Conservation (phyloP, 2,113 vertebrate species). For the Pholis gunnellus region DNA sequence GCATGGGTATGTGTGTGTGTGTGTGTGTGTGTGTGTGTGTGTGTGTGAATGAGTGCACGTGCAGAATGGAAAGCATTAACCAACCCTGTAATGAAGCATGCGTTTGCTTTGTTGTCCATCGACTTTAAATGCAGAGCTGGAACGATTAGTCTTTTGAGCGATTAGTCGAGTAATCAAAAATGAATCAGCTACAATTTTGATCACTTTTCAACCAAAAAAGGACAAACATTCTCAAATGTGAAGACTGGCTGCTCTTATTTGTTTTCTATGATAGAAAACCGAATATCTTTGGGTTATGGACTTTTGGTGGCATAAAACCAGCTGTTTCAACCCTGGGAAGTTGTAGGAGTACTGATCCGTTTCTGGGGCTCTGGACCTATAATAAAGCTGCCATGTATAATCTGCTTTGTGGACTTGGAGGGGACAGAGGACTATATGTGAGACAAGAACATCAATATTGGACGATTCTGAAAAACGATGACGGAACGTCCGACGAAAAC, state of each 20-base stretch:
- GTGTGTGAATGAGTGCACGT: neutral
- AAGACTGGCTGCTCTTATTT: neutral
- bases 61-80: slow-evolving; percentile 32
- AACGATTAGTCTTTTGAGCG: neutral
- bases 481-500: neutral
- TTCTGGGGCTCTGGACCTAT: neutral
- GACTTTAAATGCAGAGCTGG: neutral
- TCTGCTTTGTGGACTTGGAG: neutral
- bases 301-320: neutral
- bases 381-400: neutral
- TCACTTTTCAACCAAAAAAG: neutral
- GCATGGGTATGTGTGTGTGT: slow-evolving; percentile 53
- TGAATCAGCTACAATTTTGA: neutral
- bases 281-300: neutral
- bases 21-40: slow-evolving; percentile 27
- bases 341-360: neutral
- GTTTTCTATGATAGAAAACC: neutral
- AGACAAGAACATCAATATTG: neutral
- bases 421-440: neutral
- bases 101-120: slow-evolving; percentile 12
- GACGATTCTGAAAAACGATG: neutral
- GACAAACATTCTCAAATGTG: neutral
- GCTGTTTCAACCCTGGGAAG: neutral
- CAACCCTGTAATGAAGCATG: slow-evolving; percentile 6
- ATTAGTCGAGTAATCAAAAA: neutral